Evolutionary conservation across 2,113 vertebrate genomes (phyloP).

Genomic region (Craseonycteris thonglongyai): DNA sequence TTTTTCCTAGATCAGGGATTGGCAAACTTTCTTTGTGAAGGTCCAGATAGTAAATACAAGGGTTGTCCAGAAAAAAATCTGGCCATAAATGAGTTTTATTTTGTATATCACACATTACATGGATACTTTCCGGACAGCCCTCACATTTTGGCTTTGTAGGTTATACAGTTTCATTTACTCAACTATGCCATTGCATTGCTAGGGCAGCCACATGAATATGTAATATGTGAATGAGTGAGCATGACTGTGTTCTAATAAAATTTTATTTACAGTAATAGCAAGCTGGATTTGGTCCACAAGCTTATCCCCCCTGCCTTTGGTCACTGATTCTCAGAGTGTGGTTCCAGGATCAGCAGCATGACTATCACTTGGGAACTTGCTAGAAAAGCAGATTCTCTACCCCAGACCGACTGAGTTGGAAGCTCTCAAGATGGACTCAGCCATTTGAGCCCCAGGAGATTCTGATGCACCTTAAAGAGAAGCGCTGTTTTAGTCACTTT

Average conservation of each 20-base stretch:
- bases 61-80: too few species aligned
- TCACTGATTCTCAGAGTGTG: not conserved
- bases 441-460: not conserved
- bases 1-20: not conserved
- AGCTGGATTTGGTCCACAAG: not conserved
- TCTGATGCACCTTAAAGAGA: not conserved
- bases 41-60: not conserved
- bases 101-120: too few species aligned
- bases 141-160: not conserved
- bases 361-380: not conserved
- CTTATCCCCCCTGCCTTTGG: not conserved
- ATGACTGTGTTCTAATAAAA: not conserved
- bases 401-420: not conserved
- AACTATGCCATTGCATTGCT: not conserved
- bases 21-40: not conserved
- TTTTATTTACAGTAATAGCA: not conserved
- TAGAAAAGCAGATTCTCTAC: not conserved
- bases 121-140: too few species aligned
- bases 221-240: not conserved
- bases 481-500: not conserved
- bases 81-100: too few species aligned
- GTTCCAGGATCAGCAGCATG: not conserved
- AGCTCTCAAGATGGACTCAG: not conserved
- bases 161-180: not conserved
- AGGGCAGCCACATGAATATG: not conserved